Conservation (phyloP, 2,888 invertebrate species). For the Acanthosoma haemorrhoidale region DNA sequence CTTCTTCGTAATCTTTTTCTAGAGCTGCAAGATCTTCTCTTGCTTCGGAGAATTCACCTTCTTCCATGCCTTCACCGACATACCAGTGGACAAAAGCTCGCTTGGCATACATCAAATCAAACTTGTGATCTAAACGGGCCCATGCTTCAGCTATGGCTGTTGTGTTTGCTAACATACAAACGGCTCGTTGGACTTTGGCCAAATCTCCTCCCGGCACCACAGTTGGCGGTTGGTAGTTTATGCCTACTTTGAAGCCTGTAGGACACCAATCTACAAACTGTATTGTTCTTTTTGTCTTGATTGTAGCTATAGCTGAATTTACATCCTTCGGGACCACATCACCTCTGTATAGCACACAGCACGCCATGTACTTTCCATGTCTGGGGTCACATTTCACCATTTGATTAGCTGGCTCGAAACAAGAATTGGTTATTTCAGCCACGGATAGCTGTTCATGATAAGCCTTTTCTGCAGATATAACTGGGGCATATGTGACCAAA, state of each 20-base stretch:
- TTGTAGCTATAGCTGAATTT: conserved; percentile 54
- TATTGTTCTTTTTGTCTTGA: conserved; percentile 56
- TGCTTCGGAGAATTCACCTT: conserved; percentile 60
- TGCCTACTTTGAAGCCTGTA: conserved; percentile 47
- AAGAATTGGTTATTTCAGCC: conserved; percentile 89
- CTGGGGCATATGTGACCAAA: conserved; percentile 82
- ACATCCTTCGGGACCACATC: conserved; percentile 61
- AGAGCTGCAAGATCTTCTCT: conserved; percentile 61
- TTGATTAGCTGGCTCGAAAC: conserved; percentile 94
- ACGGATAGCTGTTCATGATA: conserved; percentile 89
- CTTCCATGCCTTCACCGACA: conserved; percentile 75
- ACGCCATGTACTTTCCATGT: conserved; percentile 68
- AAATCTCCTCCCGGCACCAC: conserved; percentile 52
- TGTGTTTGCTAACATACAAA: conserved; percentile 64
- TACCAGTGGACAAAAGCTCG: conserved; percentile 70
- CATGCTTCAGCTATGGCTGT: conserved; percentile 64
- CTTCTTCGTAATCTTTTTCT: conserved; percentile 83
- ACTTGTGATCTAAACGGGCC: conserved; percentile 62
- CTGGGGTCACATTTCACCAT: conserved; percentile 93
- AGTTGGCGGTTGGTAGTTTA: conserved; percentile 52
- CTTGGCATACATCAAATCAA: conserved; percentile 65
- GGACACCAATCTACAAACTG: conserved; percentile 52
- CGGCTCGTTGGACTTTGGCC: conserved; percentile 58
- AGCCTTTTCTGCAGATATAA: conserved; percentile 89
- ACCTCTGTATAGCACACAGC: conserved; percentile 54